These are phyloP conservation scores for Hypocryptadius cinnamomeus DNA, from an alignment of 2,113 vertebrate species.

Conservation along the genomic window DNA sequence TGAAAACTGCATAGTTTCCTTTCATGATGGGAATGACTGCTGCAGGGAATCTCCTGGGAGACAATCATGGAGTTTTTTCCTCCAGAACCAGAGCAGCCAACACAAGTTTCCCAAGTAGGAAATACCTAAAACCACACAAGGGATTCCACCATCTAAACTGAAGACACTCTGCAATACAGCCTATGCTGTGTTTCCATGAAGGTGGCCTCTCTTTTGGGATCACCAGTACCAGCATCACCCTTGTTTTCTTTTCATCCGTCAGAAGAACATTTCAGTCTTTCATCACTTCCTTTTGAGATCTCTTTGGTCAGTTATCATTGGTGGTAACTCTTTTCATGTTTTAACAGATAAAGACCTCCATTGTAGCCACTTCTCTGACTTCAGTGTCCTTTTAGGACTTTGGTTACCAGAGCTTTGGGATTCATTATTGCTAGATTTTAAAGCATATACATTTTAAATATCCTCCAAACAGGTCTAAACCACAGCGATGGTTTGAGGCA, in stretches of 20 bases:
- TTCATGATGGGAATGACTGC: neutral
- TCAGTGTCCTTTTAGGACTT: neutral
- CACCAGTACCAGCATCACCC: neutral
- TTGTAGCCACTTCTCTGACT: neutral
- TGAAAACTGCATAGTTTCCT: neutral
- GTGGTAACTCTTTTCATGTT: neutral
- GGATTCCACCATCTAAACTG: neutral
- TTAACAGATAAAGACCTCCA: neutral
- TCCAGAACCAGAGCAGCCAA: neutral
- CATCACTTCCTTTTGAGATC: neutral
- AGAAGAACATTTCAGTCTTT: neutral
- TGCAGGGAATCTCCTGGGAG: neutral
- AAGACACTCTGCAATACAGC: neutral
- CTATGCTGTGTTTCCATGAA: neutral
- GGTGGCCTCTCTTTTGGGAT: neutral
- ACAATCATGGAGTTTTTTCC: neutral
- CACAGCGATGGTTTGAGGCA: neutral
- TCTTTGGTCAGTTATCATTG: neutral
- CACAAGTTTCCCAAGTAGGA: neutral
- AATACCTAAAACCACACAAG: neutral
- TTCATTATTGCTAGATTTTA: neutral
- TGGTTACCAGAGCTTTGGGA: neutral
- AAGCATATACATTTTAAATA: neutral
- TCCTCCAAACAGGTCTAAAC: neutral
- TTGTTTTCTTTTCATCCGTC: neutral